phyloP scores from a whole-genome alignment of 2,888 invertebrate species.

The Agrotis clavis region DNA sequence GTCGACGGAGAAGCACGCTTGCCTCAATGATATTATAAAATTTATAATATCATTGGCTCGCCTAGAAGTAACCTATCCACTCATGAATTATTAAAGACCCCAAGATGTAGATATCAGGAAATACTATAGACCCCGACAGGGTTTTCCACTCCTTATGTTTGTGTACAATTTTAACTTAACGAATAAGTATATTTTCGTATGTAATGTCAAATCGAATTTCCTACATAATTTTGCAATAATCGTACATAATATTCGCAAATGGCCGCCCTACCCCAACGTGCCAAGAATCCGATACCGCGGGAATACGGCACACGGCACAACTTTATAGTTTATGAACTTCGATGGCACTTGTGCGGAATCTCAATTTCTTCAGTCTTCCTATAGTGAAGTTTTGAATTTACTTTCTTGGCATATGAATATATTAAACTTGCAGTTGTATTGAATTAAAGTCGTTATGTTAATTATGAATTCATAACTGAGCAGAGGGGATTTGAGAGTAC shows the following conservation, averaged over 20 bases:
- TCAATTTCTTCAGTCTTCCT: constrained; percentile 50
- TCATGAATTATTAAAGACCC: too few relatives aligned
- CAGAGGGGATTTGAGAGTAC: background rate
- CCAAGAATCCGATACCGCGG: constrained; percentile 45
- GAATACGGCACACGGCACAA: constrained; percentile 39
- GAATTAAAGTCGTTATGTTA: background rate
- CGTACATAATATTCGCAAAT: constrained; percentile 53
- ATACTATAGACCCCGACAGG: too few relatives aligned
- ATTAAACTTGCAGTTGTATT: constrained; percentile 16
- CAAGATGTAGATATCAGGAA: too few relatives aligned
- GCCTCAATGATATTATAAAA: too few relatives aligned
- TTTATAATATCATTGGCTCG: too few relatives aligned
- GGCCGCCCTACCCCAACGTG: constrained; percentile 47
- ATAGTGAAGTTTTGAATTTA: constrained; percentile 29
- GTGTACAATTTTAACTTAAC: too few relatives aligned
- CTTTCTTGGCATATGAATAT: constrained; percentile 37
- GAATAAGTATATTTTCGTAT: too few relatives aligned
- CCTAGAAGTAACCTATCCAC: too few relatives aligned
- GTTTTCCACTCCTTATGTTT: too few relatives aligned
- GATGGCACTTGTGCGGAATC: constrained; percentile 50
- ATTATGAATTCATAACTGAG: background rate
- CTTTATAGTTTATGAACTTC: constrained; percentile 62
- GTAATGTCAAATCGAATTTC: background rate
- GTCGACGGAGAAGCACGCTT: too few relatives aligned
- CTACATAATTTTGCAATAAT: constrained; percentile 33